phyloP scores from a whole-genome alignment of 2,113 vertebrate genomes.

The Nettapus auritus region DNA sequence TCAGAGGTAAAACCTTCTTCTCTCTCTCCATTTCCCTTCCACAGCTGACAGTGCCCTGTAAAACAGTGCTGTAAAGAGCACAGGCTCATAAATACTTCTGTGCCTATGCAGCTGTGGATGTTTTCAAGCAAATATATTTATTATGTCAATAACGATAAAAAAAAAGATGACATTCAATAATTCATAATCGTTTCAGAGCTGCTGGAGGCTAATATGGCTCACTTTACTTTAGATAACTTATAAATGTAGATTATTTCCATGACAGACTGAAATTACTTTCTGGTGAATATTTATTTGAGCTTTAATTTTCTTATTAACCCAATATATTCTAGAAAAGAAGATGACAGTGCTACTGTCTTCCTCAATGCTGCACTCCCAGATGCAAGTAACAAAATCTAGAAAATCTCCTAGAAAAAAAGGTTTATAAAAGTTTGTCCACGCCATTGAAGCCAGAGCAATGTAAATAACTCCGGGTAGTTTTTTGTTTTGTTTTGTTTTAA shows the following conservation, averaged over 20 bases:
- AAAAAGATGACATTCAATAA: constrained; percentile 58
- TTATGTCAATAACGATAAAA: constrained; percentile 54
- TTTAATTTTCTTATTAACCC: constrained; percentile 45
- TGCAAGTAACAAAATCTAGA: background rate
- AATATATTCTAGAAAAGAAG: background rate
- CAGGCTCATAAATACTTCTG: constrained; percentile 40
- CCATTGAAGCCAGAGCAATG: background rate
- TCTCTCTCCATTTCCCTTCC: background rate
- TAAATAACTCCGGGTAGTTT: background rate
- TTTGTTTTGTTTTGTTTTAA: no score
- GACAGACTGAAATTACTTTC: constrained; percentile 50
- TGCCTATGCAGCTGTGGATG: background rate
- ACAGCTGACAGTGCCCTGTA: background rate
- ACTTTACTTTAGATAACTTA: constrained; percentile 49
- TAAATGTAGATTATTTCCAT: constrained; percentile 53
- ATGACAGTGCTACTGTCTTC: background rate
- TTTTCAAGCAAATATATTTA: constrained; percentile 60
- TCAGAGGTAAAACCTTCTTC: background rate
- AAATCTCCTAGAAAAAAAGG: background rate
- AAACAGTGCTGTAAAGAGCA: constrained; percentile 16
- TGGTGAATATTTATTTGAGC: constrained; percentile 10
- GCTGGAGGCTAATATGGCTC: background rate
- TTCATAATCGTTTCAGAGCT: constrained; percentile 52
- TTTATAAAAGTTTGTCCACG: background rate
- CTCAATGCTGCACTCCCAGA: background rate